phyloP scores from a whole-genome alignment of 1,140 invertebrate genomes.

The Anadara kagoshimensis region DNA sequence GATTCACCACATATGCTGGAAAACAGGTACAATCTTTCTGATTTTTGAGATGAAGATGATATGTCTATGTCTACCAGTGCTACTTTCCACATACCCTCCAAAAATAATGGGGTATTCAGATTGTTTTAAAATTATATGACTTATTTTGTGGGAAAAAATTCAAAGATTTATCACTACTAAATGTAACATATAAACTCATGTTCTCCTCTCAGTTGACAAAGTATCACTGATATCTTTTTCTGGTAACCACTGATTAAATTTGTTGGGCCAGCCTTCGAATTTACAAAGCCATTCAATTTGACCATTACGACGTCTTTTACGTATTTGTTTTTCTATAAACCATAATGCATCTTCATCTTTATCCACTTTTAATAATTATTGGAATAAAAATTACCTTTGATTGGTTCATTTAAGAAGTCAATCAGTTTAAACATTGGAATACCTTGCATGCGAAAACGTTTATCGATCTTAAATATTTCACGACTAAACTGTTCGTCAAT shows the following conservation, averaged over 20 bases:
- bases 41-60: background rate
- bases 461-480: constrained; percentile 23
- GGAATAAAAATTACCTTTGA: constrained; percentile 35
- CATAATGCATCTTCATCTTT: constrained; percentile 27
- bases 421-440: constrained; percentile 26
- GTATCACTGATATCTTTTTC: constrained; percentile 15
- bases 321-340: constrained; percentile 24
- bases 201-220: background rate
- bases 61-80: constrained; percentile 23
- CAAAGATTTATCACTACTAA: constrained; percentile 18
- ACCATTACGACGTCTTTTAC: constrained; percentile 5
- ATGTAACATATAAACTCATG: constrained; percentile 25
- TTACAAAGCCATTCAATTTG: constrained; percentile 26
- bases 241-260: constrained; percentile 31
- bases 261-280: constrained; percentile 35
- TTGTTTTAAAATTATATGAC: constrained; percentile 15
- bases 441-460: constrained; percentile 12
- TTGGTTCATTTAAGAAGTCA: constrained; percentile 14
- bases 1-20: constrained; percentile 32
- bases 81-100: constrained; percentile 35
- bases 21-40: constrained; percentile 22
- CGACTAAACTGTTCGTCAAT: background rate
- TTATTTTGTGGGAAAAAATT: constrained; percentile 28
- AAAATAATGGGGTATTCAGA: constrained; percentile 25
- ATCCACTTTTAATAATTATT: constrained; percentile 16